A percentile compares a stretch with the other conserved stretches of the same genome.
phyloP scores from a whole-genome alignment of 2,113 vertebrate species.

The Ammodytes dubius region DNA sequence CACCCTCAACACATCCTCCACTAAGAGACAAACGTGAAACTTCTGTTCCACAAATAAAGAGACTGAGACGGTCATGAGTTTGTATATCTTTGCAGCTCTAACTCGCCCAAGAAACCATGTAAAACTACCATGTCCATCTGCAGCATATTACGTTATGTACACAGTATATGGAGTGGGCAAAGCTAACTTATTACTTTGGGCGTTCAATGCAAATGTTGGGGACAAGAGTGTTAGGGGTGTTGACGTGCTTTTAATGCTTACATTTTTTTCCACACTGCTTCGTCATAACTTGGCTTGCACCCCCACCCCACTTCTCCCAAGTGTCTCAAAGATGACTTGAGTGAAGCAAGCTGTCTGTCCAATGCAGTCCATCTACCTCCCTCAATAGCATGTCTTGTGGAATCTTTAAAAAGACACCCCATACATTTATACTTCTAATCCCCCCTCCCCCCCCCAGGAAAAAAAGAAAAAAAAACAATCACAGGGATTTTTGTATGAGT shows the following conservation, averaged over 20 bases:
- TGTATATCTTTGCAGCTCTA: constrained; percentile 31
- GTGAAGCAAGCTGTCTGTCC: constrained; percentile 31
- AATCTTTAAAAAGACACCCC: constrained; percentile 26
- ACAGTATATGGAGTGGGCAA: neutral
- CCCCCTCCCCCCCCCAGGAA: neutral
- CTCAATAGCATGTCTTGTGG: constrained; percentile 34
- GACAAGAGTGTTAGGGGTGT: constrained; percentile 16
- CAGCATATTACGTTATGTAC: constrained; percentile 3
- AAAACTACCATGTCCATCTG: constrained; percentile 10
- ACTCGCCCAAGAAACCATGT: constrained; percentile 18
- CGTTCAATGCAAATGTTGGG: constrained; percentile 25
- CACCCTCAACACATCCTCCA: constrained; percentile 36
- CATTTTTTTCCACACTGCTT: constrained; percentile 14
- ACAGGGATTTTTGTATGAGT: constrained; percentile 2
- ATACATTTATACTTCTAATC: neutral
- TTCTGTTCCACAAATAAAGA: constrained; percentile 23
- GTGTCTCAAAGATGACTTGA: constrained; percentile 42
- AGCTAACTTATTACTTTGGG: constrained; percentile 18
- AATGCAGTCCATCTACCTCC: constrained; percentile 71
- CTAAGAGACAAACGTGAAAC: constrained; percentile 51
- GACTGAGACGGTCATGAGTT: constrained; percentile 22
- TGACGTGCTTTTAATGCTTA: constrained; percentile 20
- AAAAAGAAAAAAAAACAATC: constrained; percentile 16
- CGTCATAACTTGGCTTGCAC: constrained; percentile 18
- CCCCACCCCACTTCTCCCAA: constrained; percentile 21